Conservation (phyloP, 2,113 vertebrate species). For the Chlamydotis undulata region DNA sequence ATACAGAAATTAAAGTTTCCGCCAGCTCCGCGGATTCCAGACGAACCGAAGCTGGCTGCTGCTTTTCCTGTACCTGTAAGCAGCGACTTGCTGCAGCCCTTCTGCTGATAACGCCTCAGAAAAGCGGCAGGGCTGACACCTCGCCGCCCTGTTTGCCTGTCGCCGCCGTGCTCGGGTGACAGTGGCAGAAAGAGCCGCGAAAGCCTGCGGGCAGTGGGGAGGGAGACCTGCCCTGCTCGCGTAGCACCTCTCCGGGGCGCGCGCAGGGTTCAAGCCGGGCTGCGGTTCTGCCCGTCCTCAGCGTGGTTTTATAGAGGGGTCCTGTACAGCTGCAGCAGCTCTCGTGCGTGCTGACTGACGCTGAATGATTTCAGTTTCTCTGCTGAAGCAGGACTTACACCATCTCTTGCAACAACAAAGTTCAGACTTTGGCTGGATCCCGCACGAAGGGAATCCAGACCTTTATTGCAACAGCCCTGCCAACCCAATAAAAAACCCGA, state of each 20-base stretch:
- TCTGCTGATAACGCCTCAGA: neutral
- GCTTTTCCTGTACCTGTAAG: neutral
- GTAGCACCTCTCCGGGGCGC: neutral
- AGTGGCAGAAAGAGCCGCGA: neutral
- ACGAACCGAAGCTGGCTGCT: neutral
- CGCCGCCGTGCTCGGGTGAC: neutral
- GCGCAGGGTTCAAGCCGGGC: neutral
- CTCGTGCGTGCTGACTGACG: rapidly evolving
- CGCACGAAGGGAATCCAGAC: neutral
- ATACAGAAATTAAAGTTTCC: neutral
- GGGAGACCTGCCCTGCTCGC: neutral
- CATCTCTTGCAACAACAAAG: neutral
- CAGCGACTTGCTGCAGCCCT: neutral
- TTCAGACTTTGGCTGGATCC: neutral
- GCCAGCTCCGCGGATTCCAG: neutral
- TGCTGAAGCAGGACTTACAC: neutral
- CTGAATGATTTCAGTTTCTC: neutral
- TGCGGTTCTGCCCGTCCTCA: neutral
- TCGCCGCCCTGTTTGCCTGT: neutral
- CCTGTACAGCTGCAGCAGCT: neutral
- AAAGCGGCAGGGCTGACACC: neutral
- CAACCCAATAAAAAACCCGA: neutral
- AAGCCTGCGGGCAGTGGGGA: rapidly evolving
- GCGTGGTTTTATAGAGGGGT: no score
- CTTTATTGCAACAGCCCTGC: neutral